A percentile compares a stretch with the other conserved stretches of the same genome.
These are phyloP conservation scores for Rhabdornis inornatus DNA, from an alignment of 2,113 vertebrate genomes.

Conservation along the genomic window DNA sequence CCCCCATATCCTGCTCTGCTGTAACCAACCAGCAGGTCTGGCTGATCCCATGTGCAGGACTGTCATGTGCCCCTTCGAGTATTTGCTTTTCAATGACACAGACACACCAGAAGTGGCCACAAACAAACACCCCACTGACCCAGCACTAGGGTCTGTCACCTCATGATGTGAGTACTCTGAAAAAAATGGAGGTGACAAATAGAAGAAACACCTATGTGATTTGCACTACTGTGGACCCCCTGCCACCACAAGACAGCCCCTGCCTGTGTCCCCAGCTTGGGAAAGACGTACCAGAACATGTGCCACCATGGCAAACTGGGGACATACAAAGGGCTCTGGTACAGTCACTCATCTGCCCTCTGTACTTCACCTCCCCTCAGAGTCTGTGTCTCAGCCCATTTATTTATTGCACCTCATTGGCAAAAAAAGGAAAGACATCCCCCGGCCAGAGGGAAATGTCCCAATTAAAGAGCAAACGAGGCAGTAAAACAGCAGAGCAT, in stretches of 20 bases:
- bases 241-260: rapidly evolving
- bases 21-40: neutral
- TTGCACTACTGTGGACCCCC: neutral
- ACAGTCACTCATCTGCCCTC: neutral
- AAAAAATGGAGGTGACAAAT: neutral
- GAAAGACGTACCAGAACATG: neutral
- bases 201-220: neutral
- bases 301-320: neutral
- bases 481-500: conserved; percentile 23
- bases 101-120: neutral
- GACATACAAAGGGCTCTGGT: neutral
- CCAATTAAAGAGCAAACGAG: conserved; percentile 25
- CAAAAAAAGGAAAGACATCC: neutral
- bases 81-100: neutral
- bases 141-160: rapidly evolving
- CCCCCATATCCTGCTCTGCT: neutral
- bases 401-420: conserved; percentile 17
- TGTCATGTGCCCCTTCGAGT: rapidly evolving
- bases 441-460: conserved; percentile 12
- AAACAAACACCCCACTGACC: neutral
- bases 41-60: neutral
- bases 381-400: neutral
- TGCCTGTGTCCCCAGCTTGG: neutral
- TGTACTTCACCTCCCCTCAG: neutral
- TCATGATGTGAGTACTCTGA: rapidly evolving